phyloP scores from a whole-genome alignment of 1,140 invertebrate genomes.

The Charaxes varanes region DNA sequence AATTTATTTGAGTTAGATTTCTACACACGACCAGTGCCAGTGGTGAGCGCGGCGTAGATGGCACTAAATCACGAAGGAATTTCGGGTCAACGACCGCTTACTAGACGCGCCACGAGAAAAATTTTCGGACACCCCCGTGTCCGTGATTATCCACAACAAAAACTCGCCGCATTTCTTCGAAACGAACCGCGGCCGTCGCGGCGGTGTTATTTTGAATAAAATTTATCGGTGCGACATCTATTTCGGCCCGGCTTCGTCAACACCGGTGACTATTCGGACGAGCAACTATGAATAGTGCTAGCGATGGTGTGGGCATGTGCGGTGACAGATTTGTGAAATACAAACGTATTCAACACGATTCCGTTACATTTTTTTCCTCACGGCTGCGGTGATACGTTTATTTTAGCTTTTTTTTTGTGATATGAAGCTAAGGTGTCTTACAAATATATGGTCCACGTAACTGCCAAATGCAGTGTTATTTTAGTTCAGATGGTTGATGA shows the following conservation, averaged over 20 bases:
- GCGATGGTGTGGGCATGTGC: constrained; percentile 33
- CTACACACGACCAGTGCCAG: too few species aligned
- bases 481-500: too few species aligned
- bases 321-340: constrained; percentile 70
- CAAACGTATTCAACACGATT: constrained; percentile 42
- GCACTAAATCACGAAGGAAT: constrained; percentile 53
- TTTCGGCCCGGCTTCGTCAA: constrained; percentile 61
- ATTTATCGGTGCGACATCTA: constrained; percentile 62
- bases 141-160: constrained; percentile 59
- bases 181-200: constrained; percentile 39
- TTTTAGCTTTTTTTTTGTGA: too few species aligned
- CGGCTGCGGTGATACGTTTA: constrained; percentile 13
- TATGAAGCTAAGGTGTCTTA: too few species aligned
- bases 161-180: constrained; percentile 38
- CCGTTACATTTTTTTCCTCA: constrained; percentile 38
- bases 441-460: too few species aligned
- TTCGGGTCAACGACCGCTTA: constrained; percentile 46
- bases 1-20: too few species aligned
- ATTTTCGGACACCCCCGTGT: constrained; percentile 44
- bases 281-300: constrained; percentile 58
- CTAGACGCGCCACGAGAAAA: constrained; percentile 33
- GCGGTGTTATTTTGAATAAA: constrained; percentile 60
- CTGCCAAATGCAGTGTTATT: too few species aligned
- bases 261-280: constrained; percentile 38
- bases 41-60: too few species aligned